phyloP scores from a whole-genome alignment of 2,888 invertebrate species.

The Polydrusus pterygomalis region DNA sequence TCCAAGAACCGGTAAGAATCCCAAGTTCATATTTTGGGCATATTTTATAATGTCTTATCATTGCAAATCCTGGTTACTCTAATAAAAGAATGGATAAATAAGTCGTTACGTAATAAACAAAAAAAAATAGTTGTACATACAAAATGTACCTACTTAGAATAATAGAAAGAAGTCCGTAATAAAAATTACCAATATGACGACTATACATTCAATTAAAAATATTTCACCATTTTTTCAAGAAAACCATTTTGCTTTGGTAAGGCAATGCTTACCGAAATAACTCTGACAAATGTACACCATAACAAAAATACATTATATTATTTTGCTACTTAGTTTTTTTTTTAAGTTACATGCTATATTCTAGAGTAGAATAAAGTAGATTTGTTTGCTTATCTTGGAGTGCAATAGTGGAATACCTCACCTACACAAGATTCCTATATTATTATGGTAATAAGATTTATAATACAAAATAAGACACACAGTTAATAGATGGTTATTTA shows the following conservation, averaged over 20 bases:
- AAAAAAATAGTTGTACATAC: too few relatives aligned
- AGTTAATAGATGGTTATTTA: too few relatives aligned
- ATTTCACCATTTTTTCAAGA: background rate
- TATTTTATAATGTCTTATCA: slow-evolving; percentile 4
- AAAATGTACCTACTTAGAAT: too few relatives aligned
- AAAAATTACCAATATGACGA: too few relatives aligned
- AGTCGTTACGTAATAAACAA: too few relatives aligned
- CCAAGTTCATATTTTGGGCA: slow-evolving; percentile 35
- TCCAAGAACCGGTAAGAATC: slow-evolving; percentile 53
- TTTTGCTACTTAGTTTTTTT: slow-evolving; percentile 18
- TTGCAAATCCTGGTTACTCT: slow-evolving; percentile 8
- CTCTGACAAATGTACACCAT: slow-evolving; percentile 5
- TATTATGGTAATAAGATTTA: background rate
- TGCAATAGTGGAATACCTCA: slow-evolving; percentile 50
- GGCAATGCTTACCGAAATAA: slow-evolving; percentile 15
- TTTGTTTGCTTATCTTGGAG: slow-evolving; percentile 50
- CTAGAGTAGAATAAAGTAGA: slow-evolving; percentile 43
- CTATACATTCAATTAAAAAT: too few relatives aligned
- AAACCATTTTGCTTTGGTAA: slow-evolving; percentile 8
- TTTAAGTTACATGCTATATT: slow-evolving; percentile 34
- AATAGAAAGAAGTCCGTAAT: too few relatives aligned
- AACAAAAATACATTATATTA: slow-evolving; percentile 21
- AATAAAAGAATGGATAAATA: too few relatives aligned
- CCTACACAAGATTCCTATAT: slow-evolving; percentile 37
- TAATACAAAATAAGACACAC: too few relatives aligned